Evolutionary conservation across 1,140 invertebrate genomes (phyloP).

Genomic region (Pachypeltis micranthus): DNA sequence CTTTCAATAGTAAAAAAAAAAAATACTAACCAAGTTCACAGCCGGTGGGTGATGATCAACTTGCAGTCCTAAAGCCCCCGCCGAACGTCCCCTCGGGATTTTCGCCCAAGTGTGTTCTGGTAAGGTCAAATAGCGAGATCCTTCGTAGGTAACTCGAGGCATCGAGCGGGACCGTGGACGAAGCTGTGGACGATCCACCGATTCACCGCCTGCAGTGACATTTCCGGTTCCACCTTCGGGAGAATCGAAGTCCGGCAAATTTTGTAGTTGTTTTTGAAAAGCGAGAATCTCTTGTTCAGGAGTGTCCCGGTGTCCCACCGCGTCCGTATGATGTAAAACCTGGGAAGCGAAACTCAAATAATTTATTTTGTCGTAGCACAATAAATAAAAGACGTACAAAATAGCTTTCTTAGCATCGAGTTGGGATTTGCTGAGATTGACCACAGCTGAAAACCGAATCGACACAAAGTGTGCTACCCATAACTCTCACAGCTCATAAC

Average conservation of each 20-base stretch:
- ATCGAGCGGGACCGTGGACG: constrained; percentile 41
- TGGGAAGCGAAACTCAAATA: constrained; percentile 3
- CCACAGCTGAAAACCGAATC: too few species aligned
- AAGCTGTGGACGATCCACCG: constrained; percentile 26
- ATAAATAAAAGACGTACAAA: too few species aligned
- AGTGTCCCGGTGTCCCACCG: constrained; percentile 26
- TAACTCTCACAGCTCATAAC: too few species aligned
- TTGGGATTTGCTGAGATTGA: too few species aligned
- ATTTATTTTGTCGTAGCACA: too few species aligned
- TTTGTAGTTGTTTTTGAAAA: constrained; percentile 42
- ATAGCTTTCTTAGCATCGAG: too few species aligned
- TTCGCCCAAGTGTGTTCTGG: constrained; percentile 29
- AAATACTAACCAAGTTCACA: background rate
- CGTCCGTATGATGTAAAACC: constrained; percentile 12
- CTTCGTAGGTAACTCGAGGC: constrained; percentile 37
- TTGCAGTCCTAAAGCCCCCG: constrained; percentile 27
- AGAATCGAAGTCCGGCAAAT: constrained; percentile 39
- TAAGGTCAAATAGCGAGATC: constrained; percentile 34
- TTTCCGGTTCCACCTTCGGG: constrained; percentile 27
- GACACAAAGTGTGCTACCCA: too few species aligned
- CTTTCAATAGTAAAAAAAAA: background rate
- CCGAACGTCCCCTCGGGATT: constrained; percentile 31
- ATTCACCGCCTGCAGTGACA: constrained; percentile 20
- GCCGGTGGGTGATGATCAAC: constrained; percentile 13
- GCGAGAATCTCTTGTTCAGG: constrained; percentile 41